phyloP scores from a whole-genome alignment of 2,113 vertebrate genomes.

The Hassar affinis region DNA sequence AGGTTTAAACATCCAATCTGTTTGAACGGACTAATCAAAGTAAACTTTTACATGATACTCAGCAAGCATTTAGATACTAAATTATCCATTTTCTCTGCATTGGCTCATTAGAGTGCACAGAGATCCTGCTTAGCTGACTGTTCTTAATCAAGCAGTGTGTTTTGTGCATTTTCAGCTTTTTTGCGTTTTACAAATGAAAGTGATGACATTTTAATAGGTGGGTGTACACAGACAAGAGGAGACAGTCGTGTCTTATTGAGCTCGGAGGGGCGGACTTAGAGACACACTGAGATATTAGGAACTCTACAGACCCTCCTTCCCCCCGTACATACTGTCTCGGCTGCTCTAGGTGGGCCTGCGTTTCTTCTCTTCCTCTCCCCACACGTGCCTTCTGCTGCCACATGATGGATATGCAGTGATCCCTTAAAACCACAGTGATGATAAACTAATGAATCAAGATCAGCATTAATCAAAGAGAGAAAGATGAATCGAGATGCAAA shows the following conservation, averaged over 20 bases:
- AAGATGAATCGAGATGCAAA: constrained; percentile 96
- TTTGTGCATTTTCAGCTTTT: constrained; percentile 55
- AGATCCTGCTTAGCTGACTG: constrained; percentile 28
- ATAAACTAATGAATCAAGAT: constrained; percentile 98
- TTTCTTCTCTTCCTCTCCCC: constrained; percentile 42
- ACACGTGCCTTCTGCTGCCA: constrained; percentile 46
- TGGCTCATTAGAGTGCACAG: constrained; percentile 39
- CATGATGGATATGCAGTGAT: constrained; percentile 83
- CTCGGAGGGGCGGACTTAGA: constrained; percentile 50
- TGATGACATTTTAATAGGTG: constrained; percentile 68
- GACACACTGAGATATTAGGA: constrained; percentile 65
- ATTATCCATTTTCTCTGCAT: constrained; percentile 36
- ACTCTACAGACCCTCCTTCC: constrained; percentile 18
- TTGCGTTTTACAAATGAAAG: constrained; percentile 61
- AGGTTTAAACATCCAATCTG: constrained; percentile 4
- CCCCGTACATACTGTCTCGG: constrained; percentile 43
- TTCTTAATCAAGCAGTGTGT: constrained; percentile 50
- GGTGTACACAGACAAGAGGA: constrained; percentile 57
- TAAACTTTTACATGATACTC: constrained; percentile 30
- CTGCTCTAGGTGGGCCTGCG: constrained; percentile 25
- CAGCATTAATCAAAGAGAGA: constrained; percentile 90
- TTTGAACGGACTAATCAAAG: constrained; percentile 27
- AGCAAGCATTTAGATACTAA: constrained; percentile 16
- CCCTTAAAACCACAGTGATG: constrained; percentile 96
- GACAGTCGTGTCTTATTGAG: constrained; percentile 66